These are phyloP conservation scores for Actinia equina DNA, from an alignment of 64 coral and sea anemone genomes.

Conservation along the genomic window DNA sequence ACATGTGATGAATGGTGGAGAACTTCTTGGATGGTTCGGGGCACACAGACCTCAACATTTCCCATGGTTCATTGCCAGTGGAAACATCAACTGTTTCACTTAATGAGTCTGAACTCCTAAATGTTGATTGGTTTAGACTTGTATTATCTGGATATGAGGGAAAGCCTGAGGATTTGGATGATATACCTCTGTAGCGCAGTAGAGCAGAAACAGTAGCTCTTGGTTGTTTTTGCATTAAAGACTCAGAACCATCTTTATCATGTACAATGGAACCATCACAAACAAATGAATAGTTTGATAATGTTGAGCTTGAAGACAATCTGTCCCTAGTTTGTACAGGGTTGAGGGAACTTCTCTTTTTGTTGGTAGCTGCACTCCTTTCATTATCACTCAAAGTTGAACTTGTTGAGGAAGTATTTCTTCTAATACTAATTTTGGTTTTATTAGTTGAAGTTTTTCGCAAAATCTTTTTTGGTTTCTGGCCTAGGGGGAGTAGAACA, in stretches of 20 bases:
- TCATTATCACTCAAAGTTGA: background rate
- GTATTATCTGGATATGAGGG: background rate
- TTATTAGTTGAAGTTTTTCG: constrained; percentile 16
- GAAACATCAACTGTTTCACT: background rate
- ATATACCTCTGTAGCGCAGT: constrained; percentile 70
- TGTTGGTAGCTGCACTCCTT: background rate
- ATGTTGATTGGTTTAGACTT: background rate
- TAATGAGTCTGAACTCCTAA: background rate
- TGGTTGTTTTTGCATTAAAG: constrained; percentile 70
- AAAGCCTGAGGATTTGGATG: constrained; percentile 15
- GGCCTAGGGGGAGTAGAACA: constrained; percentile 61
- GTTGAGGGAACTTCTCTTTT: background rate
- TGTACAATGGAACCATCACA: background rate
- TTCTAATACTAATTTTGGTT: background rate
- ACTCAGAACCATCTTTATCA: constrained; percentile 8
- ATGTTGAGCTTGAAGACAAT: constrained; percentile 1
- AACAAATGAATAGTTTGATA: background rate
- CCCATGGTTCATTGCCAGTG: constrained; percentile 85
- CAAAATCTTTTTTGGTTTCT: constrained; percentile 54
- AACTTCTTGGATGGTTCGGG: constrained; percentile 88
- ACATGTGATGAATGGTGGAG: constrained; percentile 67
- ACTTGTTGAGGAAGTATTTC: background rate
- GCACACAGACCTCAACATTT: constrained; percentile 78
- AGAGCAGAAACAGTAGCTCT: constrained; percentile 73
- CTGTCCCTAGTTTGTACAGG: background rate